Conservation (phyloP, 1,140 invertebrate genomes). For the Leucophenga varia region DNA sequence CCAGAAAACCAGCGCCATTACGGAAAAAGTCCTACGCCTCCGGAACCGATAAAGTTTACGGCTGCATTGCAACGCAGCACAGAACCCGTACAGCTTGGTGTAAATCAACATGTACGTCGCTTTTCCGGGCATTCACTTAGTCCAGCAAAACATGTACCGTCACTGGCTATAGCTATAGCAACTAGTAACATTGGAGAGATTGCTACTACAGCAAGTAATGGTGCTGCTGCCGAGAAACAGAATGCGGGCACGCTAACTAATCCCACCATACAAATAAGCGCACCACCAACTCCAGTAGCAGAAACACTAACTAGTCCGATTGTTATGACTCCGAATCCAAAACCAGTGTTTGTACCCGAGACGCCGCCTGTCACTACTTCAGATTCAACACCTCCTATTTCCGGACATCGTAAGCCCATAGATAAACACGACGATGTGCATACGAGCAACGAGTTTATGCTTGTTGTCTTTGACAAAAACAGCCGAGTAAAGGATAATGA, state of each 20-base stretch:
- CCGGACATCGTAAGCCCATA: conserved; percentile 15
- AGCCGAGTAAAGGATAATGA: conserved; percentile 57
- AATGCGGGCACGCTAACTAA: conserved; percentile 26
- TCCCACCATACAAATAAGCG: conserved; percentile 45
- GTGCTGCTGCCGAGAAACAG: conserved; percentile 2
- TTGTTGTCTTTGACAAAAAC: conserved; percentile 70
- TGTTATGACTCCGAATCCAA: not conserved
- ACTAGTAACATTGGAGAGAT: conserved; percentile 25
- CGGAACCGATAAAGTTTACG: conserved; percentile 38
- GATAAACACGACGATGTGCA: conserved; percentile 53
- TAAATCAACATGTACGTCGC: conserved; percentile 43
- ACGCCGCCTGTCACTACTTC: conserved; percentile 12
- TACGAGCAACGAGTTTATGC: conserved; percentile 73
- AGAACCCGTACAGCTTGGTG: conserved; percentile 43
- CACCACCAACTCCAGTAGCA: conserved; percentile 25
- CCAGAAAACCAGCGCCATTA: conserved; percentile 16
- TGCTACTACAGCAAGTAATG: too few relatives aligned
- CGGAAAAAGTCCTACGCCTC: conserved; percentile 44
- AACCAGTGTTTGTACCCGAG: not conserved
- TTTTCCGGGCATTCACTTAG: conserved; percentile 38
- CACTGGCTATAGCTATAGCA: conserved; percentile 42
- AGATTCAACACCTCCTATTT: conserved; percentile 12
- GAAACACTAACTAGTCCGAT: not conserved
- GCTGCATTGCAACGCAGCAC: conserved; percentile 41
- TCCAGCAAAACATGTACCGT: conserved; percentile 44